Percentiles rank a stretch among this genome's conserved stretches.
phyloP scores from a whole-genome alignment of 2,113 vertebrate species.

The Conger conger region DNA sequence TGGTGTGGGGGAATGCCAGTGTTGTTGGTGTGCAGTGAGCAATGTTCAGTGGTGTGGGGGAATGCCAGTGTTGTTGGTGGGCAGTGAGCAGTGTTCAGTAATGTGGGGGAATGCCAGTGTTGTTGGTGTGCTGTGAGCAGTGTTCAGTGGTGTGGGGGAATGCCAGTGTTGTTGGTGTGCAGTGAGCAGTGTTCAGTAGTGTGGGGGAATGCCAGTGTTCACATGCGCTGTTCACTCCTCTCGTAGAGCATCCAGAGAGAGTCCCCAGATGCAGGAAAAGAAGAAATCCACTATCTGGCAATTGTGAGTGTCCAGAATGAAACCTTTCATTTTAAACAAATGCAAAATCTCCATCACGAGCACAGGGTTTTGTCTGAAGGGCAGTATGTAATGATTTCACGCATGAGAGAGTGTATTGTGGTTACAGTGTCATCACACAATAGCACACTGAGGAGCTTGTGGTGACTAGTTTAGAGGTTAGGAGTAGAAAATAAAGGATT shows the following conservation, averaged over 20 bases:
- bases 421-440: not conserved
- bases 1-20: not conserved
- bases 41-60: not conserved
- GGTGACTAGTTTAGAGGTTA: not conserved
- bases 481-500: not conserved
- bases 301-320: conserved; percentile 80
- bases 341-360: not conserved
- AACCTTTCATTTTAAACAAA: not conserved
- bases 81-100: not conserved
- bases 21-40: conserved; percentile 25
- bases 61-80: not conserved
- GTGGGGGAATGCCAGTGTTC: not conserved
- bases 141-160: not conserved
- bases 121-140: not conserved
- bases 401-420: not conserved
- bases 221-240: conserved; percentile 24
- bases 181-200: too few relatives aligned
- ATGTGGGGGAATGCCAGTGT: not conserved
- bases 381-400: not conserved
- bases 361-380: not conserved
- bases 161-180: not conserved
- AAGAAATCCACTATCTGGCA: conserved; percentile 99
- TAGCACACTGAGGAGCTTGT: not conserved
- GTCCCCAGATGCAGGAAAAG: conserved; percentile 88
- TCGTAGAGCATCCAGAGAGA: conserved; percentile 91